These are phyloP conservation scores for Monarcha castaneiventris DNA, from an alignment of 2,113 vertebrate species.

Conservation along the genomic window DNA sequence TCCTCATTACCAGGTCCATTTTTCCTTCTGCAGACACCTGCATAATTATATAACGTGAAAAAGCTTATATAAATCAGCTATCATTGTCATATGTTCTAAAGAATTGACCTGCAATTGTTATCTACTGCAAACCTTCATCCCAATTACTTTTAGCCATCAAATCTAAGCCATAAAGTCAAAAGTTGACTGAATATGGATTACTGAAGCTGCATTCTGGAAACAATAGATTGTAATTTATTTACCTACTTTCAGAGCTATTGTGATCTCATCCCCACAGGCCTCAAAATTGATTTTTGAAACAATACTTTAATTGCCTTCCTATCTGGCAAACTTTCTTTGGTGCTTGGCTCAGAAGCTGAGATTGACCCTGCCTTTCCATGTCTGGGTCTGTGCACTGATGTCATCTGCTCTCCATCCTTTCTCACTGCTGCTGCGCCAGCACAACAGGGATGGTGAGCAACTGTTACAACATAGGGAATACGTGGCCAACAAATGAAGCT, in stretches of 20 bases:
- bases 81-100: not conserved
- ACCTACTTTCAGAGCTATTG: not conserved
- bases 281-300: not conserved
- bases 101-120: not conserved
- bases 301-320: not conserved
- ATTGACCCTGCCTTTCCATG: not conserved
- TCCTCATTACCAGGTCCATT: not conserved
- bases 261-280: not conserved
- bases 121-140: not conserved
- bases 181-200: not conserved
- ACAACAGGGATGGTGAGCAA: not conserved
- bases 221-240: not conserved
- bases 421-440: fast-evolving
- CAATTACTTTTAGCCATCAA: not conserved
- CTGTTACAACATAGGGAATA: not conserved
- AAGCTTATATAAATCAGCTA: not conserved
- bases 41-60: not conserved
- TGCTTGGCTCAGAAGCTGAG: not conserved
- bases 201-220: not conserved
- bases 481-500: not conserved
- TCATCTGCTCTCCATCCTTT: fast-evolving
- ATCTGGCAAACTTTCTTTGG: not conserved
- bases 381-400: not conserved
- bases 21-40: not conserved
- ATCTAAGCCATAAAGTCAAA: not conserved